Percentiles rank a stretch among this genome's conserved stretches.
Conservation (phyloP, 2,888 invertebrate genomes). For the Heliconius erato region DNA sequence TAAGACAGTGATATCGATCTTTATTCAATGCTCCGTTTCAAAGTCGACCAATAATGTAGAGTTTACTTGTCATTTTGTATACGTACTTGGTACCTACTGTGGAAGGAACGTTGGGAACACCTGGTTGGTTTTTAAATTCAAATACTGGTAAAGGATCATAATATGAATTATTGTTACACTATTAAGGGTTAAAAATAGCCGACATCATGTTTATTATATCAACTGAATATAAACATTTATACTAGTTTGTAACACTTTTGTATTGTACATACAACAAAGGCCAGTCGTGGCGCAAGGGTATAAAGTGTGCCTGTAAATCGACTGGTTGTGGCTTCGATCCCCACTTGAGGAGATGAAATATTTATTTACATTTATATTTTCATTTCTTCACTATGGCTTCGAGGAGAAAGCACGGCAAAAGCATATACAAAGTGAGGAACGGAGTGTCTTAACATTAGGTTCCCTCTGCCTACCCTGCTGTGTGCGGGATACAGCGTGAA, state of each 20-base stretch:
- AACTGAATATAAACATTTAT: conserved; percentile 39
- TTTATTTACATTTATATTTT: too few relatives aligned
- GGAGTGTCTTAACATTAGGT: too few relatives aligned
- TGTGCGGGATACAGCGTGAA: too few relatives aligned
- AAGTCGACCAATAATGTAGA: conserved; percentile 36
- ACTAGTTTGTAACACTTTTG: conserved; percentile 31
- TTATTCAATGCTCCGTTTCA: conserved; percentile 53
- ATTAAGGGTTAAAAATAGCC: conserved; percentile 43
- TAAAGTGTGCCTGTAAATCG: too few relatives aligned
- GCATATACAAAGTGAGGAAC: too few relatives aligned
- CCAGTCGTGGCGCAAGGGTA: too few relatives aligned
- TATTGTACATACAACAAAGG: background rate
- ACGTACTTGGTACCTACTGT: conserved; percentile 9
- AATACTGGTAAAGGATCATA: conserved; percentile 61
- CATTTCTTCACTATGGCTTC: too few relatives aligned
- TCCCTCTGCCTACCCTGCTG: too few relatives aligned
- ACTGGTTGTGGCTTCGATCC: too few relatives aligned
- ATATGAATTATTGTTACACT: conserved; percentile 57
- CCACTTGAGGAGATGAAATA: too few relatives aligned
- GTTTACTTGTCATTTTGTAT: conserved; percentile 8
- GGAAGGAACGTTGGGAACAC: conserved; percentile 57
- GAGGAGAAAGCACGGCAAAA: too few relatives aligned
- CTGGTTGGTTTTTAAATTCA: conserved; percentile 76
- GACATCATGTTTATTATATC: conserved; percentile 39
- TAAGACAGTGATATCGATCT: conserved; percentile 53